phyloP scores from a whole-genome alignment of 2,888 invertebrate species.

The Rhaphigaster nebulosa region DNA sequence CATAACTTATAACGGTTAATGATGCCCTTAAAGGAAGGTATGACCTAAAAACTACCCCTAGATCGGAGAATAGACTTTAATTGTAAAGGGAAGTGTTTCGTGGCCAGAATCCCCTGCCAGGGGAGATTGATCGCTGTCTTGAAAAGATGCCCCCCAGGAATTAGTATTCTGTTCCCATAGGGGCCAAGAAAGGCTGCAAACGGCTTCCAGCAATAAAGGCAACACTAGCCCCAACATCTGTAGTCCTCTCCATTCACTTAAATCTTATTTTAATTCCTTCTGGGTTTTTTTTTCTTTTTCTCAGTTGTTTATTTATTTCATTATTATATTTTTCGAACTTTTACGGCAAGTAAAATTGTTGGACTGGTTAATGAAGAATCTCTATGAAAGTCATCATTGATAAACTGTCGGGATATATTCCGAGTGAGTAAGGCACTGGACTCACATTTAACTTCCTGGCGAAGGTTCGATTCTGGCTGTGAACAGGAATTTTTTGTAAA shows the following conservation, averaged over 20 bases:
- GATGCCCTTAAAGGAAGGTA: background rate
- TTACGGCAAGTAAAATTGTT: no score
- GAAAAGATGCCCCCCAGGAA: constrained; percentile 15
- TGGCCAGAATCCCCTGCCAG: background rate
- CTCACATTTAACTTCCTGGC: no score
- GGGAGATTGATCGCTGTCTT: constrained; percentile 12
- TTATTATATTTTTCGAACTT: no score
- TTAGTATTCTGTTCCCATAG: constrained; percentile 8
- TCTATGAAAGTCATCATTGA: no score
- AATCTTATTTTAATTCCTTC: background rate
- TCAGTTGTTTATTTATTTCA: background rate
- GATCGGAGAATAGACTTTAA: constrained; percentile 11
- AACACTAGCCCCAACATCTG: background rate
- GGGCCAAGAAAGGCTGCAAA: background rate
- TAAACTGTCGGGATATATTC: no score
- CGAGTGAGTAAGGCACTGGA: no score
- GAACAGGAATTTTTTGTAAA: no score
- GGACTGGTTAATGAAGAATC: no score
- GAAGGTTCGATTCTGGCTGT: no score
- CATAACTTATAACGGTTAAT: background rate
- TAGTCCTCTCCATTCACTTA: background rate
- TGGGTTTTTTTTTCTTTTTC: background rate
- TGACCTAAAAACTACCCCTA: background rate
- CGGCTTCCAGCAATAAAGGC: background rate
- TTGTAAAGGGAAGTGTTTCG: constrained; percentile 28